A percentile compares a stretch with the other conserved stretches of the same genome.
phyloP scores from a whole-genome alignment of 2,797 vertebrate genomes.

The Ibycter americanus region DNA sequence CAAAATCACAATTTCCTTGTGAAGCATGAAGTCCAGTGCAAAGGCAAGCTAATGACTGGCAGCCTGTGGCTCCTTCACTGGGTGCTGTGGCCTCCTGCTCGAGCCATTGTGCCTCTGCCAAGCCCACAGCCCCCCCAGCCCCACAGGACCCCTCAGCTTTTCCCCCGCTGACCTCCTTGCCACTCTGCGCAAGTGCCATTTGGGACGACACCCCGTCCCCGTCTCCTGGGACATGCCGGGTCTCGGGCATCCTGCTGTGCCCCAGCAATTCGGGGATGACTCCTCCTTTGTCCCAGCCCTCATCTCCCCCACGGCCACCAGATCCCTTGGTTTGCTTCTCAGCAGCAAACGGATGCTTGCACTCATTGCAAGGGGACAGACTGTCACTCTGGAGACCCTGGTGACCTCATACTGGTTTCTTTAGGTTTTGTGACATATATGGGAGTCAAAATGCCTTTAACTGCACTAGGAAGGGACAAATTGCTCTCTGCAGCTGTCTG shows the following conservation, averaged over 20 bases:
- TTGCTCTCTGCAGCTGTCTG: not conserved
- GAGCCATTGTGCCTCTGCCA: not conserved
- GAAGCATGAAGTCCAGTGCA: not conserved
- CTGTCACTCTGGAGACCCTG: not conserved
- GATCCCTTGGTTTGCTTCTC: not conserved
- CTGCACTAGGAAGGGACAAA: not conserved
- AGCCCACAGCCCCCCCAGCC: accelerated
- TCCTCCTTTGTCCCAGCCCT: not conserved
- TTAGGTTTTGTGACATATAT: not conserved
- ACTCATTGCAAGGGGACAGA: not conserved
- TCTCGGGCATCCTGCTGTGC: not conserved
- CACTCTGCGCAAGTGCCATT: accelerated
- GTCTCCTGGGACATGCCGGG: not conserved
- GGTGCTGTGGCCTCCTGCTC: not conserved
- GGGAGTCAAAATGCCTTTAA: not conserved
- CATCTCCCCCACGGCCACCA: not conserved
- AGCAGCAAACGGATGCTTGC: not conserved
- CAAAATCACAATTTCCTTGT: not conserved
- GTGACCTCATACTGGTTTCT: not conserved
- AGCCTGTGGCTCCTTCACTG: accelerated
- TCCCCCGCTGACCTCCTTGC: not conserved
- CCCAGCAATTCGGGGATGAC: not conserved
- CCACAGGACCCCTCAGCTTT: not conserved
- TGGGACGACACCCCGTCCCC: not conserved
- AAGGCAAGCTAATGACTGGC: not conserved